Percentiles rank a stretch among this genome's conserved stretches.
Conservation (phyloP, 1,140 invertebrate species). For the Prorops nasuta region DNA sequence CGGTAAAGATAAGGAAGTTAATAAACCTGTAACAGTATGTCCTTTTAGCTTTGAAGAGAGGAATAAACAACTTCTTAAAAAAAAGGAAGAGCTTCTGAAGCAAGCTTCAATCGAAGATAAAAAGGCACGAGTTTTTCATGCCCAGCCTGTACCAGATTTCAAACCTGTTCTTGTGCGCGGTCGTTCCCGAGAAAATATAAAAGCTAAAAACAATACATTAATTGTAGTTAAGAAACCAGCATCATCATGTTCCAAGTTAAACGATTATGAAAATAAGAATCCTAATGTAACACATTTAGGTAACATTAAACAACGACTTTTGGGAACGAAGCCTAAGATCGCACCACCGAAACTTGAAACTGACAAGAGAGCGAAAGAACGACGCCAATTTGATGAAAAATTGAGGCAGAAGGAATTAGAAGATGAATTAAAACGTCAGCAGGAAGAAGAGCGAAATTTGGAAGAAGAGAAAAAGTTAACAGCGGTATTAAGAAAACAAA, state of each 20-base stretch:
- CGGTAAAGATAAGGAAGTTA: not conserved
- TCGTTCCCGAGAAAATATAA: constrained; percentile 9
- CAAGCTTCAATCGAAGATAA: constrained; percentile 51
- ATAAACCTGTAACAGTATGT: not conserved
- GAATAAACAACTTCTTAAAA: constrained; percentile 47
- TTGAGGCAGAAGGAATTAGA: constrained; percentile 40
- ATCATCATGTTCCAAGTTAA: not conserved
- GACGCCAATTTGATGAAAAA: constrained; percentile 45
- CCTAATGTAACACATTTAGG: not conserved
- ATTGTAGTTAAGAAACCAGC: not conserved
- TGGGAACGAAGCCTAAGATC: not conserved
- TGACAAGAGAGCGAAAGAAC: constrained; percentile 43
- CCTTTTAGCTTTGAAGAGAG: constrained; percentile 62
- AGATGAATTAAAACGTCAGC: constrained; percentile 26
- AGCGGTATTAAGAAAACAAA: constrained; percentile 34
- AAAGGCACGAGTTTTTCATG: constrained; percentile 53
- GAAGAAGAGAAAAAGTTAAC: constrained; percentile 34
- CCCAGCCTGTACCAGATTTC: constrained; percentile 54
- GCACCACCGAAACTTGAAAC: constrained; percentile 30
- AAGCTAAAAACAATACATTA: not conserved
- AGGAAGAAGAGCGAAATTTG: constrained; percentile 28
- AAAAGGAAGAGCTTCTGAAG: constrained; percentile 57
- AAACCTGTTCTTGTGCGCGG: constrained; percentile 37
- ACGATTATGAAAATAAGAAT: not conserved
- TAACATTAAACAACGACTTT: constrained; percentile 1